Evolutionary conservation across 2,797 vertebrate species (phyloP).

Genomic region (Naso thynnoides): DNA sequence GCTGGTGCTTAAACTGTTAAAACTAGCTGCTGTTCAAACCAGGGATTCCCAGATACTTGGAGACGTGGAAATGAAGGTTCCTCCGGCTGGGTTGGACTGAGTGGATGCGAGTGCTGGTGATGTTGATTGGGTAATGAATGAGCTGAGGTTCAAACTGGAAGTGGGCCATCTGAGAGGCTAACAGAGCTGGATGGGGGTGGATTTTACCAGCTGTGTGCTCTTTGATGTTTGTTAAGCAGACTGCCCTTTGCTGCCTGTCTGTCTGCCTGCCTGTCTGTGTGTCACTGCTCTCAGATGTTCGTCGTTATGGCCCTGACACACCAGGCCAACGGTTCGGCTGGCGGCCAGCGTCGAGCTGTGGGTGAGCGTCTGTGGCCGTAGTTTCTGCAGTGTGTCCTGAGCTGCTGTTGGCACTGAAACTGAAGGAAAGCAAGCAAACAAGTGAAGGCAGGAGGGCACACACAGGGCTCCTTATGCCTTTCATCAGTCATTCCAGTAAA

Average conservation of each 20-base stretch:
- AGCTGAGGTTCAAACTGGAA: slow-evolving; percentile 67
- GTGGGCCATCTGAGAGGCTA: slow-evolving; percentile 57
- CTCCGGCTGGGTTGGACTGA: slow-evolving; percentile 15
- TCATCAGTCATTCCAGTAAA: too few species aligned
- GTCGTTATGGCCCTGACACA: slow-evolving; percentile 22
- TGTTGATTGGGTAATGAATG: slow-evolving; percentile 67
- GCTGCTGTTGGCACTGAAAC: too few species aligned
- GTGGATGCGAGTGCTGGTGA: slow-evolving; percentile 23
- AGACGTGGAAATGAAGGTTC: slow-evolving; percentile 15
- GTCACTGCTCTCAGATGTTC: slow-evolving; percentile 65
- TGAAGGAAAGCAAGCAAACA: too few species aligned
- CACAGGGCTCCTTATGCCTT: too few species aligned
- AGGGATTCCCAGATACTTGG: neutral
- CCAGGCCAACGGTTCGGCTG: too few species aligned
- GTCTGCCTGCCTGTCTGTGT: slow-evolving; percentile 33
- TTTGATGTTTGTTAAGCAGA: slow-evolving; percentile 70
- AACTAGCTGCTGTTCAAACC: neutral
- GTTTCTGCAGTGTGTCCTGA: too few species aligned
- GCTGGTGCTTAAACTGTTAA: neutral
- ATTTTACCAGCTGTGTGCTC: slow-evolving; percentile 66
- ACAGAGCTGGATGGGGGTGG: slow-evolving; percentile 58
- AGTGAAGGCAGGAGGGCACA: too few species aligned
- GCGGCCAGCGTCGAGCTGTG: too few species aligned
- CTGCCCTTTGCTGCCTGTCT: slow-evolving; percentile 64
- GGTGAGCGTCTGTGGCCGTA: too few species aligned